Conservation (phyloP, 2,888 invertebrate species). For the Venustoraphidia nigricollis region DNA sequence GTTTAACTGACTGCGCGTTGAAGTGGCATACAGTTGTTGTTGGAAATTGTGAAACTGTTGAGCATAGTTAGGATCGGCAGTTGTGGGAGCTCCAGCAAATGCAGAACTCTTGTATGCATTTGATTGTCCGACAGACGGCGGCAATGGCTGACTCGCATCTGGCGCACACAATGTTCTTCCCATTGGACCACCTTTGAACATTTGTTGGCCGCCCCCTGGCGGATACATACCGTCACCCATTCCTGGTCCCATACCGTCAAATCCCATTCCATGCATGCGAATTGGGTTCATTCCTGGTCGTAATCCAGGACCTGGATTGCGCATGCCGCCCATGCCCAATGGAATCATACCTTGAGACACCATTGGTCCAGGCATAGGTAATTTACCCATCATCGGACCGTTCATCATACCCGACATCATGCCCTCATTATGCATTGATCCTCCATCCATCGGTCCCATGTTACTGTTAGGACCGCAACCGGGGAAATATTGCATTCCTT, state of each 20-base stretch:
- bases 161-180: slow-evolving; percentile 33
- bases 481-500: slow-evolving; percentile 60
- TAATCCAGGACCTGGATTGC: slow-evolving; percentile 24
- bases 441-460: slow-evolving; percentile 27
- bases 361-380: slow-evolving; percentile 28
- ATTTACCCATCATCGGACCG: slow-evolving; percentile 22
- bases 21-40: slow-evolving; percentile 84
- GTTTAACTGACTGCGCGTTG: slow-evolving; percentile 46
- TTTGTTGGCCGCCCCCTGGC: slow-evolving; percentile 29
- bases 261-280: slow-evolving; percentile 28
- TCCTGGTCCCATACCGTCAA: slow-evolving; percentile 25
- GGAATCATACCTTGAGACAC: slow-evolving; percentile 21
- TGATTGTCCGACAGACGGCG: slow-evolving; percentile 63
- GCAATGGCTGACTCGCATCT: slow-evolving; percentile 55
- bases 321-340: slow-evolving; percentile 25
- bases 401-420: slow-evolving; percentile 28
- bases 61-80: slow-evolving; percentile 83
- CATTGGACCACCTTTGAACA: slow-evolving; percentile 42
- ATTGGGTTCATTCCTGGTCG: slow-evolving; percentile 28
- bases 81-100: slow-evolving; percentile 63
- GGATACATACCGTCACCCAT: slow-evolving; percentile 23
- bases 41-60: slow-evolving; percentile 94
- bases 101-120: slow-evolving; percentile 59
- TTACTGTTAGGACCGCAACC: slow-evolving; percentile 34
- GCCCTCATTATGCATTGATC: slow-evolving; percentile 21